A percentile compares a stretch with the other conserved stretches of the same genome.
These are phyloP conservation scores for Neotoma lepida DNA, from an alignment of 2,113 vertebrate species.

Conservation along the genomic window DNA sequence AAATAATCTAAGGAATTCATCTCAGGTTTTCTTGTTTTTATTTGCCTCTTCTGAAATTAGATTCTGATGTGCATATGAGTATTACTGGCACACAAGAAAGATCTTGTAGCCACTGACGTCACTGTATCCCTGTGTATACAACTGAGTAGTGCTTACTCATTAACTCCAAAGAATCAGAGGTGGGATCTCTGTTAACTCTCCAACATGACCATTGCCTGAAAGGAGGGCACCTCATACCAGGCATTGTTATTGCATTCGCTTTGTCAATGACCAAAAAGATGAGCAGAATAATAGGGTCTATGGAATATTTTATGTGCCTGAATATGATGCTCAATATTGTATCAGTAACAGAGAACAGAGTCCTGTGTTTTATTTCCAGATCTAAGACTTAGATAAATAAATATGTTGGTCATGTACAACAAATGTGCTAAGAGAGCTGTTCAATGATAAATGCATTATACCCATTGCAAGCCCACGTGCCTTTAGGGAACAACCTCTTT, in stretches of 20 bases:
- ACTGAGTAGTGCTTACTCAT: not conserved
- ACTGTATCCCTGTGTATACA: not conserved
- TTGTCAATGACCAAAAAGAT: slow-evolving; percentile 34
- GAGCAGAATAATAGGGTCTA: not conserved
- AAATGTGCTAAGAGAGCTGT: not conserved
- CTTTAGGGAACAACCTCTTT: not conserved
- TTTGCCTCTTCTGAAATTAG: slow-evolving; percentile 9
- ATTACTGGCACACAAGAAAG: not conserved
- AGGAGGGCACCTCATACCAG: not conserved
- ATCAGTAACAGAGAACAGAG: not conserved
- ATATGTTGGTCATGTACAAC: not conserved
- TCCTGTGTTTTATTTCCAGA: not conserved
- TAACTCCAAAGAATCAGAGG: not conserved
- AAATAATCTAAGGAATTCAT: slow-evolving; percentile 15
- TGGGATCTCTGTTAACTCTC: not conserved
- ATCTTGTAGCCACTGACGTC: fast-evolving
- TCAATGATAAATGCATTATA: not conserved
- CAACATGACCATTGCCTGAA: not conserved
- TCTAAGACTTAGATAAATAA: not conserved
- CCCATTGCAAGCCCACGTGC: fast-evolving
- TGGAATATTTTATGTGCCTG: not conserved
- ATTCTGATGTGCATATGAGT: not conserved
- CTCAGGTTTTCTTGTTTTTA: not conserved
- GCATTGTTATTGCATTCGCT: not conserved
- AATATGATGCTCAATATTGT: not conserved